A percentile compares a stretch with the other conserved stretches of the same genome.
Conservation (phyloP, 2,797 vertebrate genomes). For the Mus spretus region DNA sequence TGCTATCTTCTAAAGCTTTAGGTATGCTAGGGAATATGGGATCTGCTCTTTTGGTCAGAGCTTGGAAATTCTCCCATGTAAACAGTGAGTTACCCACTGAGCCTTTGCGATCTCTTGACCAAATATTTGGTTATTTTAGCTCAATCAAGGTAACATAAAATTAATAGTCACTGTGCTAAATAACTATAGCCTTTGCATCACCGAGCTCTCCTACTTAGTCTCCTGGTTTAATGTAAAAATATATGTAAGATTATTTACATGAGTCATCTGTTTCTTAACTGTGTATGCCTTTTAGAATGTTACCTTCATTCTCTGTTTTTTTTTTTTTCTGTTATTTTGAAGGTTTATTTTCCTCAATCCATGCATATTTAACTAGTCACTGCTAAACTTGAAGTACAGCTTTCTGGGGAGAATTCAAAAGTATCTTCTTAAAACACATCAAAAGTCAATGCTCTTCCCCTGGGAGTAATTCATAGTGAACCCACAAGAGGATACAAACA, state of each 20-base stretch:
- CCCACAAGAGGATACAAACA: constrained; percentile 26
- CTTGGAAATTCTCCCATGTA: not conserved
- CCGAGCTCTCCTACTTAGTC: not conserved
- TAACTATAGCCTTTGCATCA: not conserved
- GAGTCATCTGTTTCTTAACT: constrained; percentile 11
- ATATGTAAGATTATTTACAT: not conserved
- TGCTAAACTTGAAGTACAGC: constrained; percentile 47
- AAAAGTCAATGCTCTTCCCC: constrained; percentile 38
- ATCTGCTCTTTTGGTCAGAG: not conserved
- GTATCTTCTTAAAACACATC: constrained; percentile 57
- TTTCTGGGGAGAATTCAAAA: constrained; percentile 56
- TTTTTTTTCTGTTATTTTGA: constrained; percentile 29
- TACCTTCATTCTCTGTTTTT: not conserved
- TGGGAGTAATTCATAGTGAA: constrained; percentile 64
- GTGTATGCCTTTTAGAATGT: not conserved
- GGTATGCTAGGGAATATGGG: not conserved
- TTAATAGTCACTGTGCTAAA: not conserved
- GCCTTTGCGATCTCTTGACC: not conserved
- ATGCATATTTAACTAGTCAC: constrained; percentile 65
- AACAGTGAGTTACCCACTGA: not conserved
- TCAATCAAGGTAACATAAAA: not conserved
- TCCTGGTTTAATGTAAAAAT: not conserved
- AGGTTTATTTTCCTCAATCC: not conserved
- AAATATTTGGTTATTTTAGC: not conserved
- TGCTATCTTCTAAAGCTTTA: not conserved